Conservation (phyloP, 2,888 invertebrate genomes). For the Drosophila testacea region DNA sequence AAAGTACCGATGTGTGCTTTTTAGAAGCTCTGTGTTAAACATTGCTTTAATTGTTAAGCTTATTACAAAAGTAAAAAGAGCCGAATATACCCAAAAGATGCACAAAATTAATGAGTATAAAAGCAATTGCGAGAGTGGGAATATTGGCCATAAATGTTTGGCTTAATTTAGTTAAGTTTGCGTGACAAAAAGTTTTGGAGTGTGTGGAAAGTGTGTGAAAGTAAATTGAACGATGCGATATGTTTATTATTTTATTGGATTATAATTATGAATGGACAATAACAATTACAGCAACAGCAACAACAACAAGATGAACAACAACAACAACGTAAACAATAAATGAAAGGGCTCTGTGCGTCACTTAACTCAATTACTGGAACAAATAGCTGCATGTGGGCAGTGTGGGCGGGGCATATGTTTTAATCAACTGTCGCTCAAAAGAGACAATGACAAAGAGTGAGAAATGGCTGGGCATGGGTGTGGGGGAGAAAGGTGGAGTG, state of each 20-base stretch:
- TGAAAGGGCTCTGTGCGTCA: constrained; percentile 50
- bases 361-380: constrained; percentile 69
- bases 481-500: background rate
- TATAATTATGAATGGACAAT: constrained; percentile 73
- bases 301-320: background rate
- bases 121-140: constrained; percentile 42
- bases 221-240: constrained; percentile 76
- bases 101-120: constrained; percentile 10
- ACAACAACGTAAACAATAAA: constrained; percentile 20
- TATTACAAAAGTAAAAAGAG: background rate
- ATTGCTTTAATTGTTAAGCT: background rate
- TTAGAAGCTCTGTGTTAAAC: background rate
- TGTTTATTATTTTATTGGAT: constrained; percentile 80
- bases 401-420: constrained; percentile 43
- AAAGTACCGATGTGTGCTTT: too few species aligned
- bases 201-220: constrained; percentile 63
- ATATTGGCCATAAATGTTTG: constrained; percentile 61
- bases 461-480: background rate
- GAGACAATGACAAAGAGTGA: background rate
- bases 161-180: constrained; percentile 79
- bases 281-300: constrained; percentile 27
- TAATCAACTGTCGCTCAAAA: constrained; percentile 45
- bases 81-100: background rate
- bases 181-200: constrained; percentile 67
- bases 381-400: constrained; percentile 40